Evolutionary conservation across 2,888 invertebrate species (phyloP).

Genomic region (Spicauda simplicius): DNA sequence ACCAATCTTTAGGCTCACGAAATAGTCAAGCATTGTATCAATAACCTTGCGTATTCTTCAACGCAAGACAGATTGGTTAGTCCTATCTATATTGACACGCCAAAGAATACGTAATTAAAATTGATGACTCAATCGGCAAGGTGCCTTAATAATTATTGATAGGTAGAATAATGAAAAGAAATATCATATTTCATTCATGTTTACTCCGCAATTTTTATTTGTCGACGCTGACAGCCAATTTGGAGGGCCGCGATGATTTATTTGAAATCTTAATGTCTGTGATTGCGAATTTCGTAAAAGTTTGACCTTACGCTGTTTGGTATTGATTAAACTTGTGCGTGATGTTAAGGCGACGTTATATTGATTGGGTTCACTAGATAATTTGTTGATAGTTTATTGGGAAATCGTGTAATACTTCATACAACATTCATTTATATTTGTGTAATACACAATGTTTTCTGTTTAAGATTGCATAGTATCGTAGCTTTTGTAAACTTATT

Average conservation of each 20-base stretch:
- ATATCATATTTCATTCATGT: slow-evolving; percentile 61
- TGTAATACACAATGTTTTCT: too few relatives aligned
- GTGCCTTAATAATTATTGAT: slow-evolving; percentile 58
- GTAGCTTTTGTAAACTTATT: too few relatives aligned
- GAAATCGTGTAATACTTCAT: not conserved
- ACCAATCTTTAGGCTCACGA: slow-evolving; percentile 10
- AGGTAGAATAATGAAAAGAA: slow-evolving; percentile 57
- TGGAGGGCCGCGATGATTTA: slow-evolving; percentile 61
- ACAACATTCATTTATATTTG: not conserved
- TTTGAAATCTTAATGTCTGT: slow-evolving; percentile 49
- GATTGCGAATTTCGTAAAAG: slow-evolving; percentile 41
- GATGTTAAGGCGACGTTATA: slow-evolving; percentile 20
- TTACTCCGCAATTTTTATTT: slow-evolving; percentile 66
- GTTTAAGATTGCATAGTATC: too few relatives aligned
- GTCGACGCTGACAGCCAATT: slow-evolving; percentile 69
- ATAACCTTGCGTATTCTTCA: slow-evolving; percentile 20
- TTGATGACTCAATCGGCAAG: slow-evolving; percentile 67
- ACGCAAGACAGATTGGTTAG: slow-evolving; percentile 27
- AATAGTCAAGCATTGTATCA: slow-evolving; percentile 18
- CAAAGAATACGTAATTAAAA: slow-evolving; percentile 62
- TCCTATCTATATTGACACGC: slow-evolving; percentile 39
- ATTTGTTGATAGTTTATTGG: not conserved
- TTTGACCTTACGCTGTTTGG: slow-evolving; percentile 26
- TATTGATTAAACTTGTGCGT: slow-evolving; percentile 30
- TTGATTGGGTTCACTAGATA: not conserved